These are phyloP conservation scores for Phyllotis vaccarum DNA, from an alignment of 2,797 vertebrate species.

Conservation along the genomic window DNA sequence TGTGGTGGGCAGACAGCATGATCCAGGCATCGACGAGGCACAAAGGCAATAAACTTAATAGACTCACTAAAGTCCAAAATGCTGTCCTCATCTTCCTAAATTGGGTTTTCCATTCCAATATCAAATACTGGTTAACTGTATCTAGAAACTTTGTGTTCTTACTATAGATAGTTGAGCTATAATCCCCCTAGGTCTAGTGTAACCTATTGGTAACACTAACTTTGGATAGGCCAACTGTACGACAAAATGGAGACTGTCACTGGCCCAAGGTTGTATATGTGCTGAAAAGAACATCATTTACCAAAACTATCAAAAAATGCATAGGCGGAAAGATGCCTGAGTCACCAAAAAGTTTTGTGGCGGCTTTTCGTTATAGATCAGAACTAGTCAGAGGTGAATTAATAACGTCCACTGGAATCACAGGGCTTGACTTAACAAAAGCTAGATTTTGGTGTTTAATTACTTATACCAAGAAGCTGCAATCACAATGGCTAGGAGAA, in stretches of 20 bases:
- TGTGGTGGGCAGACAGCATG: neutral
- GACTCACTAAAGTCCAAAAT: neutral
- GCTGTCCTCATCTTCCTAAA: neutral
- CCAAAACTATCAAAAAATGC: neutral
- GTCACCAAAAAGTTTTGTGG: neutral
- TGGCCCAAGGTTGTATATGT: neutral
- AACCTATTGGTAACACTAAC: too few relatives aligned
- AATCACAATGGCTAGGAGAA: slow-evolving; percentile 2
- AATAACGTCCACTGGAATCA: neutral
- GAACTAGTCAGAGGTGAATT: neutral
- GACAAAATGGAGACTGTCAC: neutral
- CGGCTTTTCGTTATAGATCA: neutral
- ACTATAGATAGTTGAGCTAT: neutral
- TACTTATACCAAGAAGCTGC: neutral
- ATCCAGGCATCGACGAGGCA: neutral
- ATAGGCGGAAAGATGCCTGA: neutral
- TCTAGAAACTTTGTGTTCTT: neutral
- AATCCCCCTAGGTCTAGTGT: neutral
- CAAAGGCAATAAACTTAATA: neutral
- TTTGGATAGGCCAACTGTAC: neutral
- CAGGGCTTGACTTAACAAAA: neutral
- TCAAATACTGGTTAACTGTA: neutral
- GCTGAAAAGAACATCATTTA: neutral
- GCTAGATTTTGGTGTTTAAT: neutral
- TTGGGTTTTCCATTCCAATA: neutral